phyloP scores from a whole-genome alignment of 2,888 invertebrate genomes.

The Parapristionchus giblindavisi region DNA sequence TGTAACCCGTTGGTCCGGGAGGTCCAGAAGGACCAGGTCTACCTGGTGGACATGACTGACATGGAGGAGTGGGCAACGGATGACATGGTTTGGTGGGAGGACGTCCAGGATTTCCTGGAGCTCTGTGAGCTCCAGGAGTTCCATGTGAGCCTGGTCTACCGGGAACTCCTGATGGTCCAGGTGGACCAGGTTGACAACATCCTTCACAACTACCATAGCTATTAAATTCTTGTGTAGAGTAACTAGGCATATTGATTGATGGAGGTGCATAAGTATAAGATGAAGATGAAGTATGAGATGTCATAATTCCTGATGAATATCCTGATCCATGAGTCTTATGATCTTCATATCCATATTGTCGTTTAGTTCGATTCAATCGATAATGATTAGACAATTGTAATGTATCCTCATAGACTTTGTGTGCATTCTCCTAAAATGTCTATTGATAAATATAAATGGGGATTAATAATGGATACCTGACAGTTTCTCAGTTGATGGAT shows the following conservation, averaged over 20 bases:
- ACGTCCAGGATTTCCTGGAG: conserved; percentile 8
- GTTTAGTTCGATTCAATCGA: not conserved
- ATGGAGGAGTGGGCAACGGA: conserved; percentile 4
- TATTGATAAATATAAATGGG: not conserved
- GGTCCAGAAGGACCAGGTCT: not conserved
- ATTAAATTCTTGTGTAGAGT: too few species aligned
- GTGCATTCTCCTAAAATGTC: not conserved
- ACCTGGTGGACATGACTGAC: not conserved
- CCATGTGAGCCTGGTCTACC: not conserved
- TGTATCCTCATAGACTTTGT: not conserved
- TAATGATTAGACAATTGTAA: not conserved
- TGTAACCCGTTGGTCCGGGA: conserved; percentile 1
- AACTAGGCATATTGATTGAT: too few species aligned
- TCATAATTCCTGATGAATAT: not conserved
- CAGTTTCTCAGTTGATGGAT: not conserved
- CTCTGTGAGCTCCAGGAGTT: not conserved
- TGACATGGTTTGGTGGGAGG: not conserved
- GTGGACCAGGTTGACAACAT: conserved; percentile 7
- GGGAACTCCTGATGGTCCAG: conserved; percentile 13
- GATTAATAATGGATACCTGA: not conserved
- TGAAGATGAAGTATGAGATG: not conserved
- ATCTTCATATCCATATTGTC: not conserved
- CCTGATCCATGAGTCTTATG: not conserved
- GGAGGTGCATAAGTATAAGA: too few species aligned
- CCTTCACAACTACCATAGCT: not conserved